phyloP scores from a whole-genome alignment of 2,797 vertebrate genomes.

The Typhlichthys eigenmanni region DNA sequence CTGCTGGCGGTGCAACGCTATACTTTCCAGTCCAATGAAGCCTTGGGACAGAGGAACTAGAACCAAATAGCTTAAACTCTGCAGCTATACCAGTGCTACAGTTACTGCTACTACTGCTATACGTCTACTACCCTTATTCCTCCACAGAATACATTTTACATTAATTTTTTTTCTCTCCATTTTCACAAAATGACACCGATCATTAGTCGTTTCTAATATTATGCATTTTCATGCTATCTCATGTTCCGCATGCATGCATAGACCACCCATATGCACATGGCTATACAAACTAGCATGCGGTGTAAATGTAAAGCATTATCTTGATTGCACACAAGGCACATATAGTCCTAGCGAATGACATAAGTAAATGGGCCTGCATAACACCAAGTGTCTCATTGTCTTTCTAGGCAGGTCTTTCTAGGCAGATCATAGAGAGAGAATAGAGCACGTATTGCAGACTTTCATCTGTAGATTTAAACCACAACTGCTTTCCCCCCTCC shows the following conservation, averaged over 20 bases:
- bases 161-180: neutral
- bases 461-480: slow-evolving; percentile 18
- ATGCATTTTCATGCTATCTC: slow-evolving; percentile 11
- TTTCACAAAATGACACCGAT: neutral
- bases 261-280: neutral
- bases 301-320: too few relatives aligned
- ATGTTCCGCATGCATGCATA: slow-evolving; percentile 18
- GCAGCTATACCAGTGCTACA: slow-evolving; percentile 18
- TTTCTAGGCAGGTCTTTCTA: slow-evolving; percentile 5
- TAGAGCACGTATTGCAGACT: slow-evolving; percentile 32
- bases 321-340: neutral
- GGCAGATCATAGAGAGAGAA: slow-evolving; percentile 23
- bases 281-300: neutral
- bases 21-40: slow-evolving; percentile 51
- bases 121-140: slow-evolving; percentile 15
- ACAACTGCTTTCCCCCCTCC: too few relatives aligned
- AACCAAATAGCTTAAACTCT: slow-evolving; percentile 52
- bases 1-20: slow-evolving; percentile 47
- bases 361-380: slow-evolving; percentile 8
- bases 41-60: slow-evolving; percentile 51
- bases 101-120: slow-evolving; percentile 21
- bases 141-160: neutral
- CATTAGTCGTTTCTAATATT: slow-evolving; percentile 6
- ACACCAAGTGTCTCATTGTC: slow-evolving; percentile 22
- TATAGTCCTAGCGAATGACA: neutral